Conservation (phyloP, 2,888 invertebrate species). For the Melitaea athalia region DNA sequence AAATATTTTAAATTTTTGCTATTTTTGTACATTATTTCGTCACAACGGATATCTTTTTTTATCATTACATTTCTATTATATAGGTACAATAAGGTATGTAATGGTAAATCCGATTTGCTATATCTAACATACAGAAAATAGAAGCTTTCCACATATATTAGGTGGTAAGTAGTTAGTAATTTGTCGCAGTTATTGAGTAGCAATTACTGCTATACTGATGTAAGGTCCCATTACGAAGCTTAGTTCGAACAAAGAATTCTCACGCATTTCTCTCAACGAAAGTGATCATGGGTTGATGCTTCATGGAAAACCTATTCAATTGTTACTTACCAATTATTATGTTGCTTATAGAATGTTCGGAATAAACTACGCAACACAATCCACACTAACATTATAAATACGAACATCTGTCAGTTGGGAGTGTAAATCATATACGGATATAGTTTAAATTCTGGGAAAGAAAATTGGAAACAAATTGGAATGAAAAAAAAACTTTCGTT, state of each 20-base stretch:
- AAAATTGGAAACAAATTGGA: no score
- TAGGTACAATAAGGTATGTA: no score
- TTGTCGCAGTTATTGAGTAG: conserved; percentile 17
- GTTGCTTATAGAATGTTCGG: conserved; percentile 3
- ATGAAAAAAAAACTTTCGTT: no score
- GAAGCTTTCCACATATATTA: neutral
- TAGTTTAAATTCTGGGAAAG: no score
- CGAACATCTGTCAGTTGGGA: no score
- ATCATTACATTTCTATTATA: no score
- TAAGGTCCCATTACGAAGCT: conserved; percentile 23
- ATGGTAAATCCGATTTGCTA: neutral
- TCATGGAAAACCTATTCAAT: conserved; percentile 33
- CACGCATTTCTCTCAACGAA: conserved; percentile 66
- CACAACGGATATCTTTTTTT: neutral
- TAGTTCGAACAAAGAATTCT: conserved; percentile 48
- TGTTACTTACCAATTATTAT: neutral
- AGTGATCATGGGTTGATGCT: conserved; percentile 50
- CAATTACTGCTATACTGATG: conserved; percentile 24
- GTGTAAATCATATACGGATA: no score
- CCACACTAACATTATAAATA: neutral
- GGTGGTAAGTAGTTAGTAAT: neutral
- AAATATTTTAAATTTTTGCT: conserved; percentile 1
- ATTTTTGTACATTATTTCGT: neutral
- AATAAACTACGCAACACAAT: no score
- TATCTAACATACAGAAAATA: neutral